Evolutionary conservation across 1,140 invertebrate species (phyloP).

Genomic region (Apis mellifera): Amel_HAv3.1 CM009936.2:5805001-5805500

Average conservation of each 20-base stretch:
- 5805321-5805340: too few relatives aligned
- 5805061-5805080: constrained; percentile 24
- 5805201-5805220: neutral
- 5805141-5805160: constrained; percentile 26
- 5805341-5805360: too few relatives aligned
- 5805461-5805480: too few relatives aligned
- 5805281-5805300: too few relatives aligned
- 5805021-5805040: too few relatives aligned
- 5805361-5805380: too few relatives aligned
- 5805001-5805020: constrained; percentile 56
- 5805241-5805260: constrained; percentile 1
- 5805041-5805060: neutral
- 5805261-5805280: neutral
- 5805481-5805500: too few relatives aligned
- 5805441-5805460: too few relatives aligned
- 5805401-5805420: too few relatives aligned
- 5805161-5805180: constrained; percentile 22
- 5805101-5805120: constrained; percentile 46
- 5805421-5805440: too few relatives aligned
- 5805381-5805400: too few relatives aligned
- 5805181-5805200: constrained; percentile 23
- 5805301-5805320: neutral
- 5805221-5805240: neutral
- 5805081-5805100: constrained; percentile 41
- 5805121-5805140: neutral